Evolutionary conservation across 92 coral and sea anemone species (phyloP).

Genomic region (Plumapathes pennacea): DNA sequence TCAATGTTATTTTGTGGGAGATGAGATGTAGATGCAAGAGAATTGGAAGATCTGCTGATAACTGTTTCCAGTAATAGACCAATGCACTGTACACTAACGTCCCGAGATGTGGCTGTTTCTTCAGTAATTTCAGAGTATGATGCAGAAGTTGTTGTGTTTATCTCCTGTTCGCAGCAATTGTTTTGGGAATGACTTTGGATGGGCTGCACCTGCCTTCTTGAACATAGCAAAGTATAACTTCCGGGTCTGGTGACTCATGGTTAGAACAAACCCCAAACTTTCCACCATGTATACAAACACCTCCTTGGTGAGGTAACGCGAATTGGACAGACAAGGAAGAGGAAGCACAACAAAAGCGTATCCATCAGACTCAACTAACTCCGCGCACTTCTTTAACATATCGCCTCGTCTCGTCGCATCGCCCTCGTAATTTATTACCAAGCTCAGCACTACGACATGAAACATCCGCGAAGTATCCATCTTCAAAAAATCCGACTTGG

Average conservation of each 20-base stretch:
- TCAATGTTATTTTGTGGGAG: too few species aligned
- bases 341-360: constrained; percentile 52
- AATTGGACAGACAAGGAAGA: constrained; percentile 55
- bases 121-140: constrained; percentile 22
- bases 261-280: constrained; percentile 53
- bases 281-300: constrained; percentile 43
- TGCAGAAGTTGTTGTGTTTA: constrained; percentile 54
- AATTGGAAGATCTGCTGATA: too few species aligned
- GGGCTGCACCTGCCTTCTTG: constrained; percentile 14
- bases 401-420: constrained; percentile 51
- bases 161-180: constrained; percentile 41
- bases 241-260: constrained; percentile 21
- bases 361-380: constrained; percentile 31
- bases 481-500: constrained; percentile 51
- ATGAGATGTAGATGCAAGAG: too few species aligned
- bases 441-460: constrained; percentile 58
- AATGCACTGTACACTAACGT: too few species aligned
- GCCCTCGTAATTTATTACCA: constrained; percentile 65
- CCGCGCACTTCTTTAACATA: constrained; percentile 49
- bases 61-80: too few species aligned
- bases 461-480: constrained; percentile 8
- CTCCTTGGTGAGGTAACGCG: constrained; percentile 50
- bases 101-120: background rate
- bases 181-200: constrained; percentile 39
- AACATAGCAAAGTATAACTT: constrained; percentile 60